Conservation (phyloP, 2,113 vertebrate species). For the Xenopus laevis region DNA sequence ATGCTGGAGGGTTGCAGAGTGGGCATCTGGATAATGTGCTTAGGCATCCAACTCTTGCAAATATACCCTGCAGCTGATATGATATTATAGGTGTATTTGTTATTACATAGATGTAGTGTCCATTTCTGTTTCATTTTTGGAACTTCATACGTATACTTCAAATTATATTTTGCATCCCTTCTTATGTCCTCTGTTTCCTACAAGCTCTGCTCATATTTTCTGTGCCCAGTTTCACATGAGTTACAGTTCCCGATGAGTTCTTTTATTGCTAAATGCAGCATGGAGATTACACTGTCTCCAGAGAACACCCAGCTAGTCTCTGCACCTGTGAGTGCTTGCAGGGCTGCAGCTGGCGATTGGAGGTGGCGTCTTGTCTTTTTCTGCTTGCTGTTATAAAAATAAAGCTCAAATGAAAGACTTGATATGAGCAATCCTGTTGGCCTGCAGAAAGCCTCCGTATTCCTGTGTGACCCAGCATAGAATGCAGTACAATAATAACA, state of each 20-base stretch:
- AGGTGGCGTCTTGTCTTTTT: background rate
- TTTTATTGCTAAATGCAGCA: conserved; percentile 12
- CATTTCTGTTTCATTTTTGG: no score
- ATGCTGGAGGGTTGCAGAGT: no score
- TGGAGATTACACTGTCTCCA: conserved; percentile 1
- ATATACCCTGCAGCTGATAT: no score
- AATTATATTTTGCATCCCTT: no score
- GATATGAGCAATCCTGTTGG: background rate
- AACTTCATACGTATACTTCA: no score
- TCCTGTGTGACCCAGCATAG: background rate
- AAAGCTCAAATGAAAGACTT: background rate
- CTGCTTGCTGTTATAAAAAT: conserved; percentile 9
- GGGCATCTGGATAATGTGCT: no score
- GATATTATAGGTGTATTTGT: no score
- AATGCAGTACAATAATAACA: background rate
- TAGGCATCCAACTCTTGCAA: no score
- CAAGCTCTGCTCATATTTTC: no score
- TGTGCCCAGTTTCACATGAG: background rate
- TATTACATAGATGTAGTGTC: no score
- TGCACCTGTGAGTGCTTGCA: conserved; percentile 11
- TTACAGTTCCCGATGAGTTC: background rate
- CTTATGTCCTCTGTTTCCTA: no score
- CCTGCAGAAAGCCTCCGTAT: no score
- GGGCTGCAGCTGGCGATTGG: background rate
- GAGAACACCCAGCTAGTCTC: conserved; percentile 20